phyloP scores from a whole-genome alignment of 2,113 vertebrate species.

The Isurus oxyrinchus region DNA sequence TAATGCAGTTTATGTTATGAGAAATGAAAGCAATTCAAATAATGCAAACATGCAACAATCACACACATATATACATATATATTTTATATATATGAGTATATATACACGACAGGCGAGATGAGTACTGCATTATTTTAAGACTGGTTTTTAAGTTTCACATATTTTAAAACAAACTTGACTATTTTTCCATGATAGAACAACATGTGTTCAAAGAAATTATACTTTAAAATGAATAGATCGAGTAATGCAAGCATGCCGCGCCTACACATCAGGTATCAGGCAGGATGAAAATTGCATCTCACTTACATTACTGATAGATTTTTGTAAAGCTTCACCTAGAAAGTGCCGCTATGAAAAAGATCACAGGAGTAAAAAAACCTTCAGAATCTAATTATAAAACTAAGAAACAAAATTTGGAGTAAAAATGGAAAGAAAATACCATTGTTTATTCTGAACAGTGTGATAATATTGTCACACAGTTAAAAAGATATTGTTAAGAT shows the following conservation, averaged over 20 bases:
- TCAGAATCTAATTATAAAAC: slow-evolving; percentile 61
- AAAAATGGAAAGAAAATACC: slow-evolving; percentile 54
- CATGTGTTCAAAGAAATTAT: slow-evolving; percentile 27
- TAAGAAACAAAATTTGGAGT: slow-evolving; percentile 48
- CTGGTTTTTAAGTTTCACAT: slow-evolving; percentile 38
- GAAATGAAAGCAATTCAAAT: slow-evolving; percentile 4
- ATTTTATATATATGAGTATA: slow-evolving; percentile 42
- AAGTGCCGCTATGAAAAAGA: slow-evolving; percentile 73
- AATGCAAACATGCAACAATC: slow-evolving; percentile 26
- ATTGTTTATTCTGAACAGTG: slow-evolving; percentile 48
- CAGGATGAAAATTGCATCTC: slow-evolving; percentile 54
- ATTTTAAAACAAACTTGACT: slow-evolving; percentile 48
- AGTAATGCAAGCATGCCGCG: slow-evolving; percentile 62
- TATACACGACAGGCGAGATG: slow-evolving; percentile 40
- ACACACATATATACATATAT: neutral
- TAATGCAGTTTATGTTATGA: neutral
- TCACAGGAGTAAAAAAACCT: slow-evolving; percentile 68
- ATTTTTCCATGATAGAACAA: slow-evolving; percentile 45
- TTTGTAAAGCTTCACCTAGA: slow-evolving; percentile 81
- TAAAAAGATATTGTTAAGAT: neutral
- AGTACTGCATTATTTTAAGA: slow-evolving; percentile 38
- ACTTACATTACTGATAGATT: slow-evolving; percentile 84
- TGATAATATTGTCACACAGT: neutral
- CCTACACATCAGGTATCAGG: slow-evolving; percentile 30
- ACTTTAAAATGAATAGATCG: slow-evolving; percentile 40